Base-by-base conservation (phyloP, 2,888 invertebrate species). In the Scaptomyza flava region DNA sequence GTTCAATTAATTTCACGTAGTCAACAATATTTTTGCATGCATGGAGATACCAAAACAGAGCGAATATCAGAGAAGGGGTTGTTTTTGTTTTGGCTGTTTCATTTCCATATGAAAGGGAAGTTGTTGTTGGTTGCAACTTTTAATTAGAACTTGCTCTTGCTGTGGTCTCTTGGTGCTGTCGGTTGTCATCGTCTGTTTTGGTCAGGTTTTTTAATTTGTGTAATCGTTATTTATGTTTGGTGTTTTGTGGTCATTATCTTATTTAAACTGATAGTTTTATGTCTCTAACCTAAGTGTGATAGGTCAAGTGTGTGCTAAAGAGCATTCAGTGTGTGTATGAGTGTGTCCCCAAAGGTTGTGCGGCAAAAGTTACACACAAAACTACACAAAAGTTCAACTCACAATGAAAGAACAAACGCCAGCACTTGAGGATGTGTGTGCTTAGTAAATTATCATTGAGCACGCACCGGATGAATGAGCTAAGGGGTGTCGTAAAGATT, bases 1-100 rank as follows among this genome's bases (percentile, higher is more conserved):
- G 87, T 53, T 48, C 87, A 85, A 80, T 87, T 78, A 72, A 78
- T 85, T 76, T 77, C 53, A 73, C 74, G 72, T 79, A 79, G 84
- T 79, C 81, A 69, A 81, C 85, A 83, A 68, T 73, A 77, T 77
- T 84, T 82, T 71, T 77, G 74, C 68, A 61, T 71, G 56, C 60
- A 58, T 17, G 68, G 23, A 65, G n/a, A 47, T 45, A 50, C 50
- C 43, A 31, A 52, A 27, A 31, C 36, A 42, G 20, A 45, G 12
- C 20, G 20, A n/a, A 51, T n/a, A 46, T 48, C 14, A 23, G n/a
- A 23, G 34, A 20, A 42, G 27, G 17, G 20, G 6, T 36, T 34
- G 12, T 47, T 36, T 8, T n/a, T 17, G 12, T 17, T 8, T 12
- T 38, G 42, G 52, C 20, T 14, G 36, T 54, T 17, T 41, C 4